phyloP scores from a whole-genome alignment of 1,140 invertebrate species.

The Microplitis demolitor region DNA sequence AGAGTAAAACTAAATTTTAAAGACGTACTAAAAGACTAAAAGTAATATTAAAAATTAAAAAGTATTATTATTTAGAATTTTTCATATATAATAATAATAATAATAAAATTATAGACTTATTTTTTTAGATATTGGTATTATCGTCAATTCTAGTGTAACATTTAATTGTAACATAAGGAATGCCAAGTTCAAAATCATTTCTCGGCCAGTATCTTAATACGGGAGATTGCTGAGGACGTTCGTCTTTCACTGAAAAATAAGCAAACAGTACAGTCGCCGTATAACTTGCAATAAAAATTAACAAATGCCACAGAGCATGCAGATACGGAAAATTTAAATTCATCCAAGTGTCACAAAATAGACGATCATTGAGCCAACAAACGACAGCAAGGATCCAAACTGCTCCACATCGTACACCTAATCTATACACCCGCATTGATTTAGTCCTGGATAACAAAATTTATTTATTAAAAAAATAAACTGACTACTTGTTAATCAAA shows the following conservation, averaged over 20 bases:
- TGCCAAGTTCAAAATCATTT: conserved; percentile 75
- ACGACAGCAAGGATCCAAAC: conserved; percentile 72
- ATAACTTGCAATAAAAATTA: conserved; percentile 79
- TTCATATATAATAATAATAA: no score
- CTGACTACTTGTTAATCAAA: not conserved
- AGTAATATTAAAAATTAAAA: no score
- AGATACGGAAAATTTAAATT: conserved; percentile 78
- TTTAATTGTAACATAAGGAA: conserved; percentile 73
- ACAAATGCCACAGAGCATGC: conserved; percentile 80
- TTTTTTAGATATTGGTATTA: conserved; percentile 59
- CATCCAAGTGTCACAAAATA: conserved; percentile 79
- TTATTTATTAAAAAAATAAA: conserved; percentile 15
- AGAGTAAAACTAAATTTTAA: no score
- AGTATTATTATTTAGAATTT: no score
- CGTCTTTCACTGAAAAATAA: conserved; percentile 76
- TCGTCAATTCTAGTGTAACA: conserved; percentile 63
- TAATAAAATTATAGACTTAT: no score
- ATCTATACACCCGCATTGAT: conserved; percentile 67
- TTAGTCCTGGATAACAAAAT: conserved; percentile 64
- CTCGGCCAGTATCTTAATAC: conserved; percentile 75
- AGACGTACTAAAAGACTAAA: no score
- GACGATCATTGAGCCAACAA: conserved; percentile 78
- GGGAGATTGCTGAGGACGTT: conserved; percentile 72
- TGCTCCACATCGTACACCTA: conserved; percentile 70
- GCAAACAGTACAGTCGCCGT: conserved; percentile 77